These are phyloP conservation scores for Drosophila flavopinicola DNA, from an alignment of 2,888 invertebrate species.

Conservation along the genomic window DNA sequence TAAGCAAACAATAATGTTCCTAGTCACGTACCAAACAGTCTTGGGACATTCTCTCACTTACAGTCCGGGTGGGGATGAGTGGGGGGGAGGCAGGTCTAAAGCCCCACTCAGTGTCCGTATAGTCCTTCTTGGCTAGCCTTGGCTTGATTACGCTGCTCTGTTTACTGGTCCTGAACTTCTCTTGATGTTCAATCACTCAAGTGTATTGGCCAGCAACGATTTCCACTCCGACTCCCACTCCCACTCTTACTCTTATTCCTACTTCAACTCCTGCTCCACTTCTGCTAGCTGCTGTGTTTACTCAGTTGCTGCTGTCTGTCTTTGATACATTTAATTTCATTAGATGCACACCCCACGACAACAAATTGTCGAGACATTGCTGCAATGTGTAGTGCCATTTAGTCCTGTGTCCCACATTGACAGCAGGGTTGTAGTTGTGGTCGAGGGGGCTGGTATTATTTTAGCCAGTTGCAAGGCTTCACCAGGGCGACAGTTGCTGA, in stretches of 20 bases:
- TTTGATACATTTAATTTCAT: slow-evolving; percentile 70
- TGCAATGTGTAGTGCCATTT: slow-evolving; percentile 25
- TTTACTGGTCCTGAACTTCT: slow-evolving; percentile 31
- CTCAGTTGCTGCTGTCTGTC: slow-evolving; percentile 36
- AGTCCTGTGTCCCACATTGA: slow-evolving; percentile 23
- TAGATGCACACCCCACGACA: slow-evolving; percentile 35
- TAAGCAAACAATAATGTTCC: slow-evolving; percentile 82
- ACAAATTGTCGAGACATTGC: slow-evolving; percentile 30
- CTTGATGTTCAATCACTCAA: slow-evolving; percentile 64
- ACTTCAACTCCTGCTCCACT: not conserved
- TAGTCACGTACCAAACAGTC: slow-evolving; percentile 74
- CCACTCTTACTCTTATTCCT: not conserved
- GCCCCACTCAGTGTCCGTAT: not conserved
- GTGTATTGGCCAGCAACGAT: slow-evolving; percentile 57
- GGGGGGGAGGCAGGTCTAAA: too few relatives aligned
- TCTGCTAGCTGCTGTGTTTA: slow-evolving; percentile 16
- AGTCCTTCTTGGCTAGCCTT: slow-evolving; percentile 3
- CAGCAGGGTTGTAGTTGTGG: slow-evolving; percentile 2
- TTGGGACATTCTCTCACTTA: slow-evolving; percentile 74
- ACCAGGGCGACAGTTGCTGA: not conserved
- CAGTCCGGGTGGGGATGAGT: too few relatives aligned
- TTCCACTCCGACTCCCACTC: slow-evolving; percentile 2
- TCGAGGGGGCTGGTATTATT: not conserved
- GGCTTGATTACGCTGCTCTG: slow-evolving; percentile 43
- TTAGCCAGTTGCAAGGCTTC: not conserved